Base-by-base conservation (phyloP, 2,888 invertebrate genomes). In the Mesorhabditis belari region DNA sequence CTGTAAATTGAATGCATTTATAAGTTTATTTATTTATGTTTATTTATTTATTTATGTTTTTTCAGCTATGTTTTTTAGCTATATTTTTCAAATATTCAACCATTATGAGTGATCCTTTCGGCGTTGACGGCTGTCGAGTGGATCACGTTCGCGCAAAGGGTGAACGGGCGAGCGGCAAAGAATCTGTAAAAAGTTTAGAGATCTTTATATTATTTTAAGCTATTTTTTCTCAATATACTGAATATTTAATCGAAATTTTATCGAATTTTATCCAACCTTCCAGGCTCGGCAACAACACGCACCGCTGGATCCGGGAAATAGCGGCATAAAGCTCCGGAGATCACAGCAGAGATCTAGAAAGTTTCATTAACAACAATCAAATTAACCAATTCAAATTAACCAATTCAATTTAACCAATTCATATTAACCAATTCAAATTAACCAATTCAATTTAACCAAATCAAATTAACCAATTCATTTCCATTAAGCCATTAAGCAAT, bases 121-220 rank as follows among this genome's bases (percentile, higher is more conserved):
- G 80, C 77, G 0, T 81, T 71, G 17, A 87, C 85, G 26, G 85
- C 84, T 51, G 89, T 86, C 77, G 89, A 89, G 68, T 90, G 90
- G 82, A 95, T 91, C 68, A 98, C 87, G 83, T 89, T 88, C 80
- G 89, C 88, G 62, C 90, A 88, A 50, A 96, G 87, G 21, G 94
- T 93, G 83, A 91, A 95, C 0, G 96, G 94, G 24, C 93, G 90
- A 52, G 92, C 89, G 2, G 92, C 95, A 85, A 91, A 95, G 85
- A 88, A 98, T 23, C 73, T 51, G 28, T 9, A 35, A n/a, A 35
- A 35, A 35, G 44, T 9, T 35, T n/a, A 35, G n/a, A 35, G 44
- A 17, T 9, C 12, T 35, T 35, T 35, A 35, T 35, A 35, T 35
- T 9, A n/a, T 17, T 35, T 35, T 17, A 17, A 35, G 12, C 21